Conservation (phyloP, 2,797 vertebrate genomes). For the Gobionotothen gibberifrons region DNA sequence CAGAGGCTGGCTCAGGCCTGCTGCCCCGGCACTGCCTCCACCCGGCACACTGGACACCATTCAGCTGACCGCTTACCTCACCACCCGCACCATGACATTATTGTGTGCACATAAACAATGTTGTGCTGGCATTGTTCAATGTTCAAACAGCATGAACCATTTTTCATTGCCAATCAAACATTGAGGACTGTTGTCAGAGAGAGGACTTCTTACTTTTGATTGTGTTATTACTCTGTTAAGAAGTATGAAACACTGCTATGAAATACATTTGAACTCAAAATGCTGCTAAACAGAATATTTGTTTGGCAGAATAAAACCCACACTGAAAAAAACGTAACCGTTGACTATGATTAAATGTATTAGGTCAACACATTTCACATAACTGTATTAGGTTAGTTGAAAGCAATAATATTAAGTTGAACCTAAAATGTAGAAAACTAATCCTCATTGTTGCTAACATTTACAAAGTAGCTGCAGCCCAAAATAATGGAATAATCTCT, state of each 20-base stretch:
- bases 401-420: no score
- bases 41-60: slow-evolving; percentile 74
- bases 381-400: no score
- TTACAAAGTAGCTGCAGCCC: not conserved
- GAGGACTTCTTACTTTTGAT: not conserved
- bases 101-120: slow-evolving; percentile 25
- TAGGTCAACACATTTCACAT: no score
- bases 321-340: no score
- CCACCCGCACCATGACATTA: slow-evolving; percentile 32
- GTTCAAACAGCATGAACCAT: not conserved
- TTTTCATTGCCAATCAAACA: no score
- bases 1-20: slow-evolving; percentile 50
- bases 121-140: no score
- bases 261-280: not conserved
- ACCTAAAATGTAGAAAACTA: no score
- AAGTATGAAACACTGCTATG: not conserved
- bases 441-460: no score
- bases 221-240: not conserved
- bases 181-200: no score
- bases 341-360: no score
- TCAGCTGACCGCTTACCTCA: slow-evolving; percentile 75
- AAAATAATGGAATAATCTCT: no score
- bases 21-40: slow-evolving; percentile 70
- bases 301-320: not conserved
- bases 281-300: not conserved